Base-by-base conservation (phyloP, 2,888 invertebrate genomes). In the Elaeidobius kamerunicus region DNA sequence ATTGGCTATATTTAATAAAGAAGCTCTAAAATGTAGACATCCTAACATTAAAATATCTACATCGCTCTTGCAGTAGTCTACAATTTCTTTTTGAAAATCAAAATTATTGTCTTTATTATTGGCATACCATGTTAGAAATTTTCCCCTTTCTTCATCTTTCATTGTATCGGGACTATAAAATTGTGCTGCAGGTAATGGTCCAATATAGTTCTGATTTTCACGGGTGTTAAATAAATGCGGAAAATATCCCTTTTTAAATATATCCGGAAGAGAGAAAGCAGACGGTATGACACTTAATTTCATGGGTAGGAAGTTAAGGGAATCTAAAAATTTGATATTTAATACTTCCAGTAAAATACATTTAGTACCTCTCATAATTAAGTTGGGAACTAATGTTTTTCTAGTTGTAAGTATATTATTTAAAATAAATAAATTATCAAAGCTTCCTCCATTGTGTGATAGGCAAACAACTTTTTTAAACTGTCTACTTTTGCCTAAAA, bases 81-180 rank as follows among this genome's bases (percentile, higher is more conserved):
- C 40, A 2, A 69, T 28, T 45, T 68, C 67, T 19, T 59, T 53
- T 43, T 59, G 16, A 46, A 68, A 61, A 53, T 66, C 50, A 53
- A 67, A 68, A 1, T 40, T 46, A 1, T 45, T 35, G n/a, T 48
- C 41, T n/a, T 50, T 34, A 15, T 42, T 15, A 15, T 4, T 9
- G 5, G 19, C 32, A 20, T 59, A 46, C 57, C 57, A 60, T 9
- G 3, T 32, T 32, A 32, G n/a, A n/a, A 32, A 12, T 4, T 32
- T 7, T 4, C 3, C 5, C n/a, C 32, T 9, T 3, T 32, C 32
- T 9, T 32, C 32, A 9, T 32, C 32, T 32, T 32, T 32, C 12
- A 32, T n/a, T 32, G 11, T n/a, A 12, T 32, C 32, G 5, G 32
- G 6, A 32, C 32, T 12, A 35, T 35, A 35, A 16, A 15, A 16